Conservation (phyloP, 2,113 vertebrate genomes). For the Limanda limanda region DNA sequence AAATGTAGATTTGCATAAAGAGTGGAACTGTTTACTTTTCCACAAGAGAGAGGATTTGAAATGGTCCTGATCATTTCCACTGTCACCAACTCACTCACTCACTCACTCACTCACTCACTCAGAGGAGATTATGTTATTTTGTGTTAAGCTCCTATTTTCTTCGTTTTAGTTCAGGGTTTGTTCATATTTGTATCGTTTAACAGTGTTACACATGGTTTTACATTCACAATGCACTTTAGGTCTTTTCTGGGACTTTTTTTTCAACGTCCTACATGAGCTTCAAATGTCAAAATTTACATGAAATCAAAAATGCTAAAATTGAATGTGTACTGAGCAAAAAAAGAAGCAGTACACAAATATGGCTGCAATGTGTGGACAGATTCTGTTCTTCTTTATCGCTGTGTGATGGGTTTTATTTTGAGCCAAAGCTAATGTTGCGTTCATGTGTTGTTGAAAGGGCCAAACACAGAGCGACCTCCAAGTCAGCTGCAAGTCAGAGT, state of each 20-base stretch:
- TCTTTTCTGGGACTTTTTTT: neutral
- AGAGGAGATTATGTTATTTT: neutral
- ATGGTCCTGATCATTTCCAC: conserved; percentile 34
- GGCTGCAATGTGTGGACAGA: neutral
- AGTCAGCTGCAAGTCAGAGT: conserved; percentile 9
- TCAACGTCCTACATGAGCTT: neutral
- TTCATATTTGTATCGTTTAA: neutral
- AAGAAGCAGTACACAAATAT: neutral
- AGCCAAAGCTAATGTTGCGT: conserved; percentile 4
- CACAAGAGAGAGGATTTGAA: conserved; percentile 52
- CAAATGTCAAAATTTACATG: neutral
- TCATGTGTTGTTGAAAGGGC: conserved; percentile 3
- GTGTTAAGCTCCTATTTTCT: neutral
- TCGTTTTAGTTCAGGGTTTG: neutral
- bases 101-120: neutral
- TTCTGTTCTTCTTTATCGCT: conserved; percentile 2
- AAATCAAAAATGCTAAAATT: neutral
- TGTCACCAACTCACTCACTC: conserved; percentile 15
- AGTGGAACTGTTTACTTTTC: conserved; percentile 69
- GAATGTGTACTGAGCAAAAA: neutral
- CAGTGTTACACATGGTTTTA: neutral
- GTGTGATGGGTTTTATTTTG: conserved; percentile 38
- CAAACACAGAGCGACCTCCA: neutral
- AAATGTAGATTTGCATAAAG: conserved; percentile 75
- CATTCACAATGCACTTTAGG: neutral